These are phyloP conservation scores for Drosophila prolongata DNA, from an alignment of 2,888 invertebrate genomes.

Conservation along the genomic window DNA sequence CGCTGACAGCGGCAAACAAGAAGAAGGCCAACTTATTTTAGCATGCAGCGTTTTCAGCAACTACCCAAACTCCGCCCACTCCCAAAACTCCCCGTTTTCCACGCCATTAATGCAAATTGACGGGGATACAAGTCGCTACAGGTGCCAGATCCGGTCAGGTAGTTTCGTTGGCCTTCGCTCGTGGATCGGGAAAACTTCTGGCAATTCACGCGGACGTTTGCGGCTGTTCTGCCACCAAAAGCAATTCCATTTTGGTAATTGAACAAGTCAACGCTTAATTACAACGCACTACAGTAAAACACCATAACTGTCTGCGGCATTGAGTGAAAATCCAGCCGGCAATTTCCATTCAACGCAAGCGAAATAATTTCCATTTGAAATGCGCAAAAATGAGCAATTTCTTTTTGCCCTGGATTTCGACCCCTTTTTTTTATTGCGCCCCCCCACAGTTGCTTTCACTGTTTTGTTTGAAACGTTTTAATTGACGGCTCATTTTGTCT, in stretches of 20 bases:
- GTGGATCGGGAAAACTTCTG: conserved; percentile 22
- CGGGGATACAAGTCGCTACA: conserved; percentile 29
- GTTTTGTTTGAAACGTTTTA: conserved; percentile 60
- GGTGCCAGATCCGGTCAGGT: conserved; percentile 29
- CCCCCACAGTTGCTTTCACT: conserved; percentile 41
- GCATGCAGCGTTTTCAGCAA: conserved; percentile 27
- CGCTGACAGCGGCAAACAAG: conserved; percentile 25
- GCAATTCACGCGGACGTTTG: conserved; percentile 66
- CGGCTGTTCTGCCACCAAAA: conserved; percentile 50
- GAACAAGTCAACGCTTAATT: conserved; percentile 81
- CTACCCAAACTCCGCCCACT: background rate
- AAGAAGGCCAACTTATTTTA: conserved; percentile 47
- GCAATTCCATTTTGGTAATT: conserved; percentile 81
- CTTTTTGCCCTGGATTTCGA: conserved; percentile 11
- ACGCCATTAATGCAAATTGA: conserved; percentile 40
- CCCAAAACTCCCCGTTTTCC: conserved; percentile 18
- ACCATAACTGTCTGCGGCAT: conserved; percentile 63
- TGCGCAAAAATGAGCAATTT: conserved; percentile 77
- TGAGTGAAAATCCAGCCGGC: conserved; percentile 22
- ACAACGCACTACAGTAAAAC: conserved; percentile 65
- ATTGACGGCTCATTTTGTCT: conserved; percentile 71
- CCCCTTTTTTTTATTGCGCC: conserved; percentile 8
- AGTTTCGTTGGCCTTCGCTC: background rate
- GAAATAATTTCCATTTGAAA: conserved; percentile 54
- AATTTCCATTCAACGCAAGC: conserved; percentile 25